A percentile compares a stretch with the other conserved stretches of the same genome.
Conservation (phyloP, 1,140 invertebrate species). For the Cepaea nemoralis region DNA sequence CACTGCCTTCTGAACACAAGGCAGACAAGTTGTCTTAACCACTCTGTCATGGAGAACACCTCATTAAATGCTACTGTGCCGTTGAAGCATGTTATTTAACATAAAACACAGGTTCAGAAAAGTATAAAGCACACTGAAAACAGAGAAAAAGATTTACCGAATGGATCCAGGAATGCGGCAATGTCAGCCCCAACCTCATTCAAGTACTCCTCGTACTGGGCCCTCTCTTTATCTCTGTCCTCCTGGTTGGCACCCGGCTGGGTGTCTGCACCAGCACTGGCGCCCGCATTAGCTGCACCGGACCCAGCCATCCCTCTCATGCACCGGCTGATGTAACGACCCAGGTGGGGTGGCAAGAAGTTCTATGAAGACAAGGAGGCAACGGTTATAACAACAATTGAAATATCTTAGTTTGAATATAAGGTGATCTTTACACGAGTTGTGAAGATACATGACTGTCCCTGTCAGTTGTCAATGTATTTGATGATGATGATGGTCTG, state of each 20-base stretch:
- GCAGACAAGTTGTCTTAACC: too few species aligned
- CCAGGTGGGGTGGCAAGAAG: neutral
- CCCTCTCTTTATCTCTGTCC: conserved; percentile 20
- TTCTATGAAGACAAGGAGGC: neutral
- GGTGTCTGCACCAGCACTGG: neutral
- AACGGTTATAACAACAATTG: too few species aligned
- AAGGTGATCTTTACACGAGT: too few species aligned
- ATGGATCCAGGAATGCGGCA: conserved; percentile 73
- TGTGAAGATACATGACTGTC: too few species aligned
- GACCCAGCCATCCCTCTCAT: conserved; percentile 58
- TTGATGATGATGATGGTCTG: too few species aligned
- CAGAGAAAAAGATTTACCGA: conserved; percentile 63
- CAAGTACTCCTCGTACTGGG: conserved; percentile 61
- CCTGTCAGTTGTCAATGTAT: too few species aligned
- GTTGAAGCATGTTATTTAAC: too few species aligned
- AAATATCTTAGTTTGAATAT: too few species aligned
- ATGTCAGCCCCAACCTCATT: conserved; percentile 72
- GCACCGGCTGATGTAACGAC: conserved; percentile 27
- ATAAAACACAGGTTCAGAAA: too few species aligned
- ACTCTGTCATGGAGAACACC: too few species aligned
- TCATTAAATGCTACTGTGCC: too few species aligned
- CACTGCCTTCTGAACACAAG: too few species aligned
- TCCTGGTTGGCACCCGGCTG: conserved; percentile 6
- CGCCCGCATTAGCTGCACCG: conserved; percentile 14
- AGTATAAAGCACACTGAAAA: neutral